Evolutionary conservation across 1,140 invertebrate species (phyloP).

Genomic region (Hestina assimilis): DNA sequence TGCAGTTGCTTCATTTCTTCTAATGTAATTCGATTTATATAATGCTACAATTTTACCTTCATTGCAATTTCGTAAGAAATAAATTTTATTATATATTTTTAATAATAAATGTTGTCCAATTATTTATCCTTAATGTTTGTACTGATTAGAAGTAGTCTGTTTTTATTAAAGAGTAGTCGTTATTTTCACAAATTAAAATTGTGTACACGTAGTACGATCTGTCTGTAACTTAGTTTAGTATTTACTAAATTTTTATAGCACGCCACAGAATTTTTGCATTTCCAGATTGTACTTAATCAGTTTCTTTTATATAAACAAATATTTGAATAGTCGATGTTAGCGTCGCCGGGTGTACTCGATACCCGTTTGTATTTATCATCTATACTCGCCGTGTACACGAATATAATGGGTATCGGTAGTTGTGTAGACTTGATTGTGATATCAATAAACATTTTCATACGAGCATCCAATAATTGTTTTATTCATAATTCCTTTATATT

Average conservation of each 20-base stretch:
- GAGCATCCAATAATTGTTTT: constrained; percentile 71
- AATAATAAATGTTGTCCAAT: background rate
- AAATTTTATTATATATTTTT: background rate
- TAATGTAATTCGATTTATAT: constrained; percentile 1
- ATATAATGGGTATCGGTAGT: constrained; percentile 69
- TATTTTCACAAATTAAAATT: constrained; percentile 37
- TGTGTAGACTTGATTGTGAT: constrained; percentile 78
- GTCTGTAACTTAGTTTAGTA: constrained; percentile 42
- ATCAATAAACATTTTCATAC: constrained; percentile 79
- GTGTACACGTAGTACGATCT: constrained; percentile 49
- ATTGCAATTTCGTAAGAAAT: background rate
- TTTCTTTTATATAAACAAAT: constrained; percentile 43
- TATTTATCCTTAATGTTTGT: constrained; percentile 30
- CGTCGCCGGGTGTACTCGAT: constrained; percentile 28
- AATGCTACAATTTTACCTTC: background rate
- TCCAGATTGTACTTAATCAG: constrained; percentile 37
- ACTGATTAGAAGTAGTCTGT: constrained; percentile 49
- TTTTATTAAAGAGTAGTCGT: constrained; percentile 40
- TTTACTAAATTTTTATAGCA: constrained; percentile 56
- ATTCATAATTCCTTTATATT: constrained; percentile 33
- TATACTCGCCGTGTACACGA: constrained; percentile 62
- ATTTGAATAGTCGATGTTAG: constrained; percentile 47
- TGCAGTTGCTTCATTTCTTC: constrained; percentile 9
- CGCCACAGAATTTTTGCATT: constrained; percentile 53
- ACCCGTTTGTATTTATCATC: constrained; percentile 41